These are phyloP conservation scores for Falco naumanni DNA, from an alignment of 2,797 vertebrate genomes.

Conservation along the genomic window DNA sequence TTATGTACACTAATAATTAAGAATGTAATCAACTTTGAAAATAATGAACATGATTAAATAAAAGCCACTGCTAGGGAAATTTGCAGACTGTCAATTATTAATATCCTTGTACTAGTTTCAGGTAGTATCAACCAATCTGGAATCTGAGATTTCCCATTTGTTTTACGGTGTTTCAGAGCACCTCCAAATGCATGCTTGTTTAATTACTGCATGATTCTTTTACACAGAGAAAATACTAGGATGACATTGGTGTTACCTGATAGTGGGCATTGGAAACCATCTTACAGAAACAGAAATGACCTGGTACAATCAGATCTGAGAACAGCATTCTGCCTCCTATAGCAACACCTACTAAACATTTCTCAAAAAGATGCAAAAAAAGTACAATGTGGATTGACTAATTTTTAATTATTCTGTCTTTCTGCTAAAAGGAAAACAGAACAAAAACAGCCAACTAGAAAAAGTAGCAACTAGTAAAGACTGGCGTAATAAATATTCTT, in stretches of 20 bases:
- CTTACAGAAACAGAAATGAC: background rate
- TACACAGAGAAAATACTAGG: background rate
- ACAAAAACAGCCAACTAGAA: background rate
- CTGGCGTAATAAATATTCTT: background rate
- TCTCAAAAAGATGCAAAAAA: background rate
- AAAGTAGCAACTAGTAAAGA: background rate
- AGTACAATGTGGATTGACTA: background rate
- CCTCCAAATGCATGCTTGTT: background rate
- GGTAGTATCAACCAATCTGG: background rate
- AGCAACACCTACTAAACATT: background rate
- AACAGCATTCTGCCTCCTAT: background rate
- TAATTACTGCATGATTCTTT: background rate
- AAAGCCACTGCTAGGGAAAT: background rate
- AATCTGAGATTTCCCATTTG: background rate
- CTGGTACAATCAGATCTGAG: background rate
- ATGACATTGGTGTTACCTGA: background rate
- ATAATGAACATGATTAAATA: background rate
- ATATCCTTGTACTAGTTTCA: background rate
- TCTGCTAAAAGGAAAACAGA: background rate
- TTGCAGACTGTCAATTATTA: background rate
- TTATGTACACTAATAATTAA: background rate
- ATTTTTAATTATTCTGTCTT: background rate
- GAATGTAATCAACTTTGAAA: slow-evolving; percentile 3
- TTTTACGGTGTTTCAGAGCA: background rate
- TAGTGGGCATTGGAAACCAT: background rate